These are phyloP conservation scores for Acrossocheilus wenchowensis DNA, from an alignment of 2,797 vertebrate species.

Conservation along the genomic window DNA sequence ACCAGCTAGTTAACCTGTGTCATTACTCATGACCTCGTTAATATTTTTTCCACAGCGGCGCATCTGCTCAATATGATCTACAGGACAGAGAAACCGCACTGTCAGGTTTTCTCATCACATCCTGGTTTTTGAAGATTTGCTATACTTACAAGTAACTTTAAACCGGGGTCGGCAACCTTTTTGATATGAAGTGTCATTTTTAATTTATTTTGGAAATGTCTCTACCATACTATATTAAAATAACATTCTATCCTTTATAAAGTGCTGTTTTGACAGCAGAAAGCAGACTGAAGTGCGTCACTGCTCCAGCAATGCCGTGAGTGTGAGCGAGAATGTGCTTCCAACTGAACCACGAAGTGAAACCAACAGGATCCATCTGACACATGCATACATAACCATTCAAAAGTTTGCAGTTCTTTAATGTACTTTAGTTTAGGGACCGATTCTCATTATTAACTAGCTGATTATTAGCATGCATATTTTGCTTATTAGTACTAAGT, in stretches of 20 bases:
- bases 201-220: constrained; percentile 4
- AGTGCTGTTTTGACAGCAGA: constrained; percentile 7
- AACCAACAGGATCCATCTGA: constrained; percentile 1
- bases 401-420: background rate
- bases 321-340: background rate
- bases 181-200: constrained; percentile 26
- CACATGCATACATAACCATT: background rate
- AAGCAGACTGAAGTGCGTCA: background rate
- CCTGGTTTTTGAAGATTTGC: background rate
- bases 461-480: background rate
- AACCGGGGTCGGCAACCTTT: constrained; percentile 5
- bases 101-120: constrained; percentile 34
- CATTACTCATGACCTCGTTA: constrained; percentile 14
- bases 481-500: background rate
- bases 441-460: background rate
- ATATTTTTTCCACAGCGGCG: background rate
- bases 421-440: background rate
- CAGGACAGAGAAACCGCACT: constrained; percentile 8
- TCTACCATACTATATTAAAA: background rate
- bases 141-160: background rate
- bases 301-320: background rate
- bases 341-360: background rate
- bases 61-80: constrained; percentile 5
- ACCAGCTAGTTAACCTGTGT: background rate
- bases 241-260: background rate